Conservation (phyloP, 2,888 invertebrate species). For the Diplazon laetatorius region DNA sequence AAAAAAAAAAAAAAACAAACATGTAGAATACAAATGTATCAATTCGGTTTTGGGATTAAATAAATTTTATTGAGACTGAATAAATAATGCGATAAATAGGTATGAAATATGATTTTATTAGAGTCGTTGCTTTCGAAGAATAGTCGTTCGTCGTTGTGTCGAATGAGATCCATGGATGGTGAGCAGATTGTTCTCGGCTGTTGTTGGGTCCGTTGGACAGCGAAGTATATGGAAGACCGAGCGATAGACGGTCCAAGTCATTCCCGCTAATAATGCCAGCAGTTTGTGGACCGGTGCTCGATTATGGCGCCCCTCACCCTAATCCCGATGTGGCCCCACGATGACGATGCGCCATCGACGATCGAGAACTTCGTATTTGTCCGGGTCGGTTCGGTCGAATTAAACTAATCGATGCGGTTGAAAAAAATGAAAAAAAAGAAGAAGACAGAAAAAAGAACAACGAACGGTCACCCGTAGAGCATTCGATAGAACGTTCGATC, state of each 20-base stretch:
- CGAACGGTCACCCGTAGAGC: slow-evolving; percentile 23
- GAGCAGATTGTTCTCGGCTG: slow-evolving; percentile 45
- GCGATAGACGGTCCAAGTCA: slow-evolving; percentile 76
- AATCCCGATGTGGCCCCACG: slow-evolving; percentile 57
- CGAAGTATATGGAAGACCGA: slow-evolving; percentile 66
- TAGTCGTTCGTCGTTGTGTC: slow-evolving; percentile 47
- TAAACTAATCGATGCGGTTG: slow-evolving; percentile 64
- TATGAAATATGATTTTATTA: slow-evolving; percentile 65
- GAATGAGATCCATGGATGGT: slow-evolving; percentile 29
- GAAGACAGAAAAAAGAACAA: no score
- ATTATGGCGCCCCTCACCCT: slow-evolving; percentile 57
- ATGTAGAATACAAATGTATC: no score
- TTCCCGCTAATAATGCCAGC: slow-evolving; percentile 78
- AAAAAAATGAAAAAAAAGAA: slow-evolving; percentile 28
- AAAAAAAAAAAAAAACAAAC: no score
- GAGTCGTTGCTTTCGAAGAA: slow-evolving; percentile 52
- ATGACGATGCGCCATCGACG: slow-evolving; percentile 63
- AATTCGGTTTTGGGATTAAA: slow-evolving; percentile 21
- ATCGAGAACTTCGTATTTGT: slow-evolving; percentile 65
- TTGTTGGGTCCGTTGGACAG: slow-evolving; percentile 32
- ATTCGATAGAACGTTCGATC: slow-evolving; percentile 44
- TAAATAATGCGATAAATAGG: slow-evolving; percentile 59
- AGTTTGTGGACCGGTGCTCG: slow-evolving; percentile 61
- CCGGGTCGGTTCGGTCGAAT: slow-evolving; percentile 63
- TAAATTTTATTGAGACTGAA: slow-evolving; percentile 46